Evolutionary conservation across 23 tunicate species (phyloP).

Genomic region (Trididemnum clinides): DNA sequence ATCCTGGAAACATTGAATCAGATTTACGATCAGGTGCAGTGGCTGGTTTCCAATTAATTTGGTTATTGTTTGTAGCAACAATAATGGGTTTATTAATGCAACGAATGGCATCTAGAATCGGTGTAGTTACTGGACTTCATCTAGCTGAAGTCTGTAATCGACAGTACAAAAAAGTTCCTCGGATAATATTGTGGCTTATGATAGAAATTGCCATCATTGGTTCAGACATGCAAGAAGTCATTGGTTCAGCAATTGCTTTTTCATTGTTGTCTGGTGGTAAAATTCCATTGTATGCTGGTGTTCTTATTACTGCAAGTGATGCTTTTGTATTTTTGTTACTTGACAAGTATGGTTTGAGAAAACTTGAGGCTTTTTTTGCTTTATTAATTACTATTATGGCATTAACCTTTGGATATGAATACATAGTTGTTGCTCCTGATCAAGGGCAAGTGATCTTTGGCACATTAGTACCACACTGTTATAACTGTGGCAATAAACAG

Average conservation of each 20-base stretch:
- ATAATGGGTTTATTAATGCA: conserved; percentile 89
- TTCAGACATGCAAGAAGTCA: conserved; percentile 97
- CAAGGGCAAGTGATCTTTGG: conserved; percentile 80
- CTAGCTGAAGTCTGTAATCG: conserved; percentile 89
- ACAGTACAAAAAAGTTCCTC: conserved; percentile 61
- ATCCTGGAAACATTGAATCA: conserved; percentile 96
- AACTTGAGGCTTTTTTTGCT: conserved; percentile 93
- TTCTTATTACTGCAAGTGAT: conserved; percentile 83
- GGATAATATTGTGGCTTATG: conserved; percentile 88
- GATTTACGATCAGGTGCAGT: conserved; percentile 90
- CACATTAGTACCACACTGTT: conserved; percentile 72
- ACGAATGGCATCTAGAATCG: conserved; percentile 73
- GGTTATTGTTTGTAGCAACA: conserved; percentile 58
- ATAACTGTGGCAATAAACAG: conserved; percentile 65
- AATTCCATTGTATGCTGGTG: conserved; percentile 60
- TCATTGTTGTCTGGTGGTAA: conserved; percentile 59
- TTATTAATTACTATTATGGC: conserved; percentile 85
- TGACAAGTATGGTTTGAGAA: conserved; percentile 92
- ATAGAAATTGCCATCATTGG: conserved; percentile 94
- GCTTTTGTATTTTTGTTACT: conserved; percentile 82
- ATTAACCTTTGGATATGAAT: conserved; percentile 88
- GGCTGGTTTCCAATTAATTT: conserved; percentile 79
- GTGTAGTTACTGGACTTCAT: conserved; percentile 86
- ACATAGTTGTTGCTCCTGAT: conserved; percentile 77
- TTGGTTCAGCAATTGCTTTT: conserved; percentile 97